Base-by-base conservation (phyloP, 2,888 invertebrate species). In the Dugesia japonica region DNA sequence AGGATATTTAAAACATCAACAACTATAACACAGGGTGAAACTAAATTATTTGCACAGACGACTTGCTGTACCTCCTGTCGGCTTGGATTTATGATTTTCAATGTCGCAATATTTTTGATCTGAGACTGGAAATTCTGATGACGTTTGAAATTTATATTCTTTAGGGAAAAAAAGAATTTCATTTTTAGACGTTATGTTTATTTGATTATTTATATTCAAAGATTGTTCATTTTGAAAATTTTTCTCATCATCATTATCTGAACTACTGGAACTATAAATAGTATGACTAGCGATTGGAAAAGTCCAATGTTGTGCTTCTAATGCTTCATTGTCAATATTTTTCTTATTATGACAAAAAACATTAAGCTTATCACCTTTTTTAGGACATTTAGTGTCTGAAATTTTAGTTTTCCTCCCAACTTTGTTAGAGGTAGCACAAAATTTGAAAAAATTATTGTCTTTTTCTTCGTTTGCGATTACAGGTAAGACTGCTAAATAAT, bases 251-350 rank as follows among this genome's bases (percentile, higher is more conserved):
- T 27, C 71, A 23, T 72, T 71, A 26, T 56, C 75, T 17, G 75
- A 75, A 26, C 27, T 27, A 26, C 28, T 28, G 33, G 28, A 28
- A 23, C 71, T 72, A 71, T 76, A 76, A 28, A 76, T 71, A 28
- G 71, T 76, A 71, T 76, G 76, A 72, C 31, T 72, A 31, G 31
- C 71, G 26, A 71, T 23, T 23, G 76, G 76, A 71, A 76, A 76
- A n/a, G 76, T 76, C 76, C 76, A 76, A 31, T 76, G 76, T 31
- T 76, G 76, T 27, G 76, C 76, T 71, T 76, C 76, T 71, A 75
- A 33, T 73, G 28, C 74, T 26, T 38, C 15, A 23, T 28, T 38
- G 26, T 72, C 56, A n/a, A 23, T 20, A 56, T 56, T 56, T 56
- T 56, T 56, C n/a, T 38, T 38, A 38, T 38, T 17, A 38, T 56